Conservation (phyloP, 2,113 vertebrate genomes). For the Butorides virescens region DNA sequence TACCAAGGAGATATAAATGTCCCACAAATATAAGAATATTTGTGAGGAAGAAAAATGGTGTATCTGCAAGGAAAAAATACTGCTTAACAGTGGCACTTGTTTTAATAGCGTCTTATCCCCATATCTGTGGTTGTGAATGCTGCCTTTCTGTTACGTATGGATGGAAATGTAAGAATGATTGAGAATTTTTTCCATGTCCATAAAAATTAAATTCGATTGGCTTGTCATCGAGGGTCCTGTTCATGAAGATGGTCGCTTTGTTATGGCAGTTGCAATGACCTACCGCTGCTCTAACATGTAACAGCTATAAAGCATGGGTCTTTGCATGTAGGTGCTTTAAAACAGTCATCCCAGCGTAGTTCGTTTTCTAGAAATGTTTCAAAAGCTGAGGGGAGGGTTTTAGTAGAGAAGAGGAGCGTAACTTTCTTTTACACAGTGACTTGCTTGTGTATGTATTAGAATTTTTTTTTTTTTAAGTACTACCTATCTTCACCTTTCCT, state of each 20-base stretch:
- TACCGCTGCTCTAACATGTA: conserved; percentile 9
- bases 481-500: background rate
- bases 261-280: conserved; percentile 23
- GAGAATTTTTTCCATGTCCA: conserved; percentile 38
- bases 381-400: background rate
- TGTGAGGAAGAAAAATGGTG: background rate
- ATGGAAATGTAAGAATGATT: conserved; percentile 35
- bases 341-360: background rate
- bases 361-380: conserved; percentile 22
- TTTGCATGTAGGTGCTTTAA: conserved; percentile 8
- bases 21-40: background rate
- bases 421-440: background rate
- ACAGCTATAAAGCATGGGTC: conserved; percentile 20
- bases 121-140: conserved; percentile 7
- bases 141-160: conserved; percentile 25
- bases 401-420: background rate
- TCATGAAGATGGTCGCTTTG: conserved; percentile 24
- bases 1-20: background rate
- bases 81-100: conserved; percentile 33
- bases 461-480: background rate
- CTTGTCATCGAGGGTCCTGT: conserved; percentile 20
- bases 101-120: conserved; percentile 27
- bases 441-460: background rate
- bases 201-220: conserved; percentile 65
- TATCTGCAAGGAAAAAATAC: background rate